Base-by-base conservation (phyloP, 2,113 vertebrate genomes). In the Neoarius graeffei region DNA sequence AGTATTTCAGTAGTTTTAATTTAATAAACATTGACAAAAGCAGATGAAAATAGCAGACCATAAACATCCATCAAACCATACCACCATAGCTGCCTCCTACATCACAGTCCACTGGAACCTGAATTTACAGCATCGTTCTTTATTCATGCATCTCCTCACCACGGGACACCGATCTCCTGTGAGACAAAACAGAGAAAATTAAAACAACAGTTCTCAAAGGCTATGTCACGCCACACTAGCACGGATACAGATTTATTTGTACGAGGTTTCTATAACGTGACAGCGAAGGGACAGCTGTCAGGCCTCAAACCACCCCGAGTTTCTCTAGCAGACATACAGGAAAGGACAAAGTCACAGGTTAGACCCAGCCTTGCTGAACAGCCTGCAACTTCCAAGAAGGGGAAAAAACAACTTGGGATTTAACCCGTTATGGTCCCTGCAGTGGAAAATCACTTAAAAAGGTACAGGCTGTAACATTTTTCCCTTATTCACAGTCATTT, bases 281-380 rank as follows among this genome's bases (percentile, higher is more conserved):
- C 91, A 35, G 88, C n/a, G 88, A 86, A 89, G 11, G 8, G 7
- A 25, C 20, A 67, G 91, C 88, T 84, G 80, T 88, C 89, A 88
- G 92, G 92, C 92, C 94, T 94, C 93, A 95, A 95, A 95, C 94
- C 90, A 3, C 92, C 92, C 81, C 95, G 88, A 6, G 8, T 79
- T 25, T 91, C 52, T 95, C 90, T 95, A 50, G 94, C 94, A 95
- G 94, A 92, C 94, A 56, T 91, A 82, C 79, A 94, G 94, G 94
- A 95, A 94, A 95, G 93, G 89, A 90, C 84, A 88, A 88, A 91
- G 91, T 84, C 92, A 95, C 91, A 0, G 42, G 80, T 1, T 76
- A 93, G 93, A 90, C 93, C 88, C 86, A 73, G 73, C 92, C 94
- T 94, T 64, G 91, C 91, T 92, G 88, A 79, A 48, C 83, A 79